Percentiles rank a stretch among this genome's conserved stretches.
Evolutionary conservation across 2,113 vertebrate species (phyloP).

Genomic region (Aegotheles bennettii): DNA sequence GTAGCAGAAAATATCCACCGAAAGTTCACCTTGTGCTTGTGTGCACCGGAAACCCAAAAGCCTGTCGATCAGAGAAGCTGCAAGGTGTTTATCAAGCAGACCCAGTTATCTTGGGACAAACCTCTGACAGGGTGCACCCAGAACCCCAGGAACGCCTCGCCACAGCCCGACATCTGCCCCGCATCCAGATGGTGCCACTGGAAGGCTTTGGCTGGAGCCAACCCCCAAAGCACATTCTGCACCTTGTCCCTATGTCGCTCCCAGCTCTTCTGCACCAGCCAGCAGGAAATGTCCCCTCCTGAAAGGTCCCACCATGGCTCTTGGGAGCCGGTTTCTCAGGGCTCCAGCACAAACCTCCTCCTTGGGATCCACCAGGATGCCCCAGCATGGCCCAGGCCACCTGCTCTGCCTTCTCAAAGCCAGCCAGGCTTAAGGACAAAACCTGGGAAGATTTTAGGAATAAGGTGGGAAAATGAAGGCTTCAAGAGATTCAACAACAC

Average conservation of each 20-base stretch:
- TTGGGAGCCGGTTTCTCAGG: neutral
- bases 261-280: accelerated
- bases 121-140: neutral
- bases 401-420: neutral
- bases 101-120: neutral
- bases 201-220: neutral
- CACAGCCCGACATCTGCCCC: accelerated
- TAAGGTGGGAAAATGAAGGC: neutral
- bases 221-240: accelerated
- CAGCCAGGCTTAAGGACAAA: neutral
- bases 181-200: neutral
- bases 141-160: accelerated
- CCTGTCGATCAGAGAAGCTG: neutral
- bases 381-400: accelerated
- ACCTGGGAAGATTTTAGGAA: neutral
- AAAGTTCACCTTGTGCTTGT: constrained; percentile 54
- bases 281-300: neutral
- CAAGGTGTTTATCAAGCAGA: constrained; percentile 1
- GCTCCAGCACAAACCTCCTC: neutral
- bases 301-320: neutral
- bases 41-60: constrained; percentile 6
- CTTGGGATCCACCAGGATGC: accelerated
- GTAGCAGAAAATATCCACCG: constrained; percentile 51
- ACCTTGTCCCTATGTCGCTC: accelerated
- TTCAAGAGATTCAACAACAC: neutral